These are phyloP conservation scores for Periplaneta americana DNA, from an alignment of 1,140 invertebrate genomes.

Conservation along the genomic window DNA sequence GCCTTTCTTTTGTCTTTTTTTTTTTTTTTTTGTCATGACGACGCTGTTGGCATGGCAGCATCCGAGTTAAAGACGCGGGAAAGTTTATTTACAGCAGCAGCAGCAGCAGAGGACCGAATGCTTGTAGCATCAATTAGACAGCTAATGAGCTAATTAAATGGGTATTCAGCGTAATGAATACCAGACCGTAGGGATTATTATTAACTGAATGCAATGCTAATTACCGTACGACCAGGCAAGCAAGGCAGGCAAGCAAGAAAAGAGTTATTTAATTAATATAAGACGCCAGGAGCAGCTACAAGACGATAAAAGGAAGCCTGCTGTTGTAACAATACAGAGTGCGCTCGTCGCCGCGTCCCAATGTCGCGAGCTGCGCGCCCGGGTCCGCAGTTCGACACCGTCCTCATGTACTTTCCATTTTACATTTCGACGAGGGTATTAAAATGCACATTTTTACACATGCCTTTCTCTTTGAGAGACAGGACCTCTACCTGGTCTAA, in stretches of 20 bases:
- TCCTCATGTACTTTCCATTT: too few species aligned
- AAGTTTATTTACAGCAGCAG: conserved; percentile 14
- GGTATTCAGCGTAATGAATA: conserved; percentile 39
- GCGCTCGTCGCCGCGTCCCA: neutral
- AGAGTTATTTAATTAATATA: conserved; percentile 21
- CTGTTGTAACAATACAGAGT: neutral
- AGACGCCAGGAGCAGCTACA: conserved; percentile 4
- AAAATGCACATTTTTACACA: too few species aligned
- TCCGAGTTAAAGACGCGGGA: conserved; percentile 1
- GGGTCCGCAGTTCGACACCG: neutral
- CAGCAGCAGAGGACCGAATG: neutral
- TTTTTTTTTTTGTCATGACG: neutral
- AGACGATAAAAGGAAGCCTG: neutral
- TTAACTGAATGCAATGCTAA: conserved; percentile 20
- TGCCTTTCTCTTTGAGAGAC: too few species aligned
- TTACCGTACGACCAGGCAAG: conserved; percentile 11
- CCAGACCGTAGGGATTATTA: conserved; percentile 28
- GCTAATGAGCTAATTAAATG: conserved; percentile 41
- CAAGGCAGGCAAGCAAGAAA: neutral
- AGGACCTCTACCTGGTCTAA: too few species aligned
- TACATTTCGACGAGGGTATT: too few species aligned
- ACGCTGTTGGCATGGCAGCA: neutral
- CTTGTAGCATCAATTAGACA: conserved; percentile 37
- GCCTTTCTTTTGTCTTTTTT: too few species aligned
- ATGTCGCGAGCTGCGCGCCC: neutral